A percentile compares a stretch with the other conserved stretches of the same genome.
Conservation (phyloP, 2,797 vertebrate genomes). For the Poeciliopsis paucimaculata region DNA sequence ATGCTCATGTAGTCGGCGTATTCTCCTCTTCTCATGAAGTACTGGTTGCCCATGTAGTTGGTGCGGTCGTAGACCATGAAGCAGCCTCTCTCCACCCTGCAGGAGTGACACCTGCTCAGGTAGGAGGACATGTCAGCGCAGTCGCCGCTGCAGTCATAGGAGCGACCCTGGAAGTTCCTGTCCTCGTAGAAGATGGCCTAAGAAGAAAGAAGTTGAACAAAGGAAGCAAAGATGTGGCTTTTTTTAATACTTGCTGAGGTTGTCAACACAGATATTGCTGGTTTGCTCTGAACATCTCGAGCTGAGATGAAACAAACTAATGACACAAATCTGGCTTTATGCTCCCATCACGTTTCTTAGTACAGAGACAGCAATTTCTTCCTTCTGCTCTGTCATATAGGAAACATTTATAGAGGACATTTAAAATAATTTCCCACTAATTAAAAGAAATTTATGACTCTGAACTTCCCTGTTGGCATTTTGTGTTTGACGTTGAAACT, state of each 20-base stretch:
- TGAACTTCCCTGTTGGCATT: neutral
- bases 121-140: constrained; percentile 78
- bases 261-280: neutral
- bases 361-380: neutral
- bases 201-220: neutral
- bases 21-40: constrained; percentile 76
- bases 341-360: neutral
- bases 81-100: constrained; percentile 77
- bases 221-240: too few species aligned
- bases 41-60: constrained; percentile 79
- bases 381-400: neutral
- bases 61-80: constrained; percentile 75
- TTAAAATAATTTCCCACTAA: neutral
- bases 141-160: constrained; percentile 78
- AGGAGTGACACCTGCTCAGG: constrained; percentile 79
- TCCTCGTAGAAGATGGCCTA: constrained; percentile 76
- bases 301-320: neutral
- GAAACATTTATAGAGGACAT: neutral
- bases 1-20: constrained; percentile 75
- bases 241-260: neutral
- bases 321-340: neutral
- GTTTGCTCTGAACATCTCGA: neutral
- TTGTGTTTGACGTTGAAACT: constrained; percentile 22
- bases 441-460: neutral
- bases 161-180: constrained; percentile 80